Base-by-base conservation (phyloP, 2,113 vertebrate genomes). In the Oreotrochilus melanogaster region DNA sequence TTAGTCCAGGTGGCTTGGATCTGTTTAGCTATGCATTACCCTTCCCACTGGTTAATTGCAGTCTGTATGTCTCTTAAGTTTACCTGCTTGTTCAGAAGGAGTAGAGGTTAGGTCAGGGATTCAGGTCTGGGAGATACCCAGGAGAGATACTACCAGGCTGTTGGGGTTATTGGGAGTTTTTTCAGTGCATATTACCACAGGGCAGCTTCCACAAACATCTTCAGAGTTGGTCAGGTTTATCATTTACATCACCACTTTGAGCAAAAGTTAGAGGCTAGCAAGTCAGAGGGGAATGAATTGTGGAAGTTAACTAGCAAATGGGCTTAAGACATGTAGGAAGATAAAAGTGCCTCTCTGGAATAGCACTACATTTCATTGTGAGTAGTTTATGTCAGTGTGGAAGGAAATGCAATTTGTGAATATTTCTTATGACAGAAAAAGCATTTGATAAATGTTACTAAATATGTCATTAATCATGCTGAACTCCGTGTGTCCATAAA, bases 381-480 rank as follows among this genome's bases (percentile, higher is more conserved):
- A 48, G 14, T 48, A 72, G 5, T 48, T 79, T 75, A 12, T 14
- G 4, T 7, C 54, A 9, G 10, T 61, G 15, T 6, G 2, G 39
- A 72, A 64, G 27, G 42, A 88, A 88, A 67, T 33, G 5, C 2
- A 51, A 33, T 88, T 19, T 12, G n/a, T 54, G 43, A 85, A 45
- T 53, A 94, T 92, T 96, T 91, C 21, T 39, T 90, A 28, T 30
- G 54, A 70, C 42, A 67, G 42, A 89, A 89, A 56, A 88, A 56
- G 61, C 16, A 83, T 92, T 64, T 91, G 60, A 88, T 60, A 92
- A 87, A 31, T 16, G 0, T 27, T 7, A 33, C 25, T 78, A 82
- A 53, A 78, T 62, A 72, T 92, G 89, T 78, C 66, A 93, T 91
- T 94, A 78, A 90, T 33, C 42, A 21, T 66, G 70, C n/a, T 91